Evolutionary conservation across 2,113 vertebrate species (phyloP), one percentile per base, ranked within the genome.

Genomic region (Laticauda colubrina): DNA sequence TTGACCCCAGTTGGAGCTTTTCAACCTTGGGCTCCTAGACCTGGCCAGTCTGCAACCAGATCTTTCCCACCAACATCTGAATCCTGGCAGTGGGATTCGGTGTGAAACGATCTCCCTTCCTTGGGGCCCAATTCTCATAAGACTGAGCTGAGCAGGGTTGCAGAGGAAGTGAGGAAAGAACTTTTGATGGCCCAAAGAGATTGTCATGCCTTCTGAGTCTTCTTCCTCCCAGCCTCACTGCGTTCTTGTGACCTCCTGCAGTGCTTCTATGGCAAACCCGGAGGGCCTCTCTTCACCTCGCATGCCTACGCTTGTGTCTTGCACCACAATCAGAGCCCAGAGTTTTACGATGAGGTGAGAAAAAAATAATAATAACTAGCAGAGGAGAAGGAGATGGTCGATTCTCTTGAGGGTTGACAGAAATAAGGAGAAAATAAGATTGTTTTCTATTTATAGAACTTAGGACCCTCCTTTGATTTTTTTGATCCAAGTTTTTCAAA

Each of bases 341-440:
- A 99, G 96, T 99, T 99, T 97, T 99, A 99, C 0, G 98, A 99
- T 7, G 99, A 99, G 99, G 99, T 99, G 97, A 98, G 94, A 92
- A n/a, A 0, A 26, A 23, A 5, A 61, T 45, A 7, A 5, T 3
- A 69, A 51, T 0, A 11, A 23, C 56, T 15, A 85, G 59, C 90
- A 3, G 89, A 90, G 1, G n/a, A 61, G 59, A 61, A 34, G 64
- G 12, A 75, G 53, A 51, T 29, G 88, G 43, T 64, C 1, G 21
- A 34, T 75, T 11, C 5, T 69, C 51, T 10, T 6, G 1, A 18
- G 10, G 6, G 21, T 29, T 4, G 55, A 5, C 15, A 39, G 51
- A 43, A 39, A 15, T 1, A 10, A 53, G 11, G 34, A 48, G 48
- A 53, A 85, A 8, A 15, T 39, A 21, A 51, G 53, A 20, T 48